Evolutionary conservation across 2,888 invertebrate species (phyloP).

Genomic region (Itoplectis maculator): DNA sequence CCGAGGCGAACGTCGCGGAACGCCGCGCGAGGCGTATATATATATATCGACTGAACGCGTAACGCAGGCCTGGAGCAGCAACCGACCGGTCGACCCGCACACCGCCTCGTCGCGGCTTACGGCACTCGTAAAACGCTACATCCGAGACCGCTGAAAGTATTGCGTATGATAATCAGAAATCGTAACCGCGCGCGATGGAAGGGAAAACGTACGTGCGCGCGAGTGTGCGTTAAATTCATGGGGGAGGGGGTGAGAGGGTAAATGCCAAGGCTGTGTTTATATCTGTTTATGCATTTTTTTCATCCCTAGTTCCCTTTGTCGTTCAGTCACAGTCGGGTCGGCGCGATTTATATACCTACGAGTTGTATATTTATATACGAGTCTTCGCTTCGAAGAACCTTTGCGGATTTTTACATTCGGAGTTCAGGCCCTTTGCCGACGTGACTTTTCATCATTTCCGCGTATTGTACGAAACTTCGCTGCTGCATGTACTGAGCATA

Average conservation of each 20-base stretch:
- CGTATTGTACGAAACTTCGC: too few relatives aligned
- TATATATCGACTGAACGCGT: conserved; percentile 12
- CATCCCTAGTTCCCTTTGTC: not conserved
- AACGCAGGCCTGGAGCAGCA: conserved; percentile 10
- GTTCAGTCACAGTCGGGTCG: not conserved
- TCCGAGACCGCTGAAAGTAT: conserved; percentile 39
- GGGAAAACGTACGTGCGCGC: not conserved
- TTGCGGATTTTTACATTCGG: too few relatives aligned
- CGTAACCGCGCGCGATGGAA: not conserved
- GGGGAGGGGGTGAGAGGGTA: too few relatives aligned
- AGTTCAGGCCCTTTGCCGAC: too few relatives aligned
- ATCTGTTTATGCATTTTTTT: conserved; percentile 6
- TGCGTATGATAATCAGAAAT: conserved; percentile 56
- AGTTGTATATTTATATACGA: too few relatives aligned
- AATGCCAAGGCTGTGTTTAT: not conserved
- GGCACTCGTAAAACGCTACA: conserved; percentile 22
- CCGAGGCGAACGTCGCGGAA: conserved; percentile 19
- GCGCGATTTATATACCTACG: not conserved
- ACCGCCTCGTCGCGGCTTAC: conserved; percentile 4
- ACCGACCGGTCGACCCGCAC: conserved; percentile 14
- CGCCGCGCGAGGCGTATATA: conserved; percentile 30
- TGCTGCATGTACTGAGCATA: too few relatives aligned
- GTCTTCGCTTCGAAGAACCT: too few relatives aligned
- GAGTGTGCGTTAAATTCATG: conserved; percentile 9
- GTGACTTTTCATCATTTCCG: too few relatives aligned